Conservation (phyloP, 2,797 vertebrate genomes). For the Apodemus agrarius region DNA sequence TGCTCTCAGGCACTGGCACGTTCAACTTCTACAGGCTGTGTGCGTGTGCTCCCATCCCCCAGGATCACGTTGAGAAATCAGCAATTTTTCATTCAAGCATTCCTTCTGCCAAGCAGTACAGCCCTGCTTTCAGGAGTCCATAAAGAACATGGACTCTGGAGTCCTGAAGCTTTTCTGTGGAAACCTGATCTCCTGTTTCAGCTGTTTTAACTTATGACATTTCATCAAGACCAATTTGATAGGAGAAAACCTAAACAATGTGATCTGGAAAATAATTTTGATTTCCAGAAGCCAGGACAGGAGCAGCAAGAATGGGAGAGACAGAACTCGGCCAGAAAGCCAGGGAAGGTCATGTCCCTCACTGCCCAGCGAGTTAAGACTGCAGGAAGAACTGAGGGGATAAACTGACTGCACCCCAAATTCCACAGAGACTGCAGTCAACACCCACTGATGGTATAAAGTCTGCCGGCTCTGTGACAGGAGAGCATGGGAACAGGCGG, state of each 20-base stretch:
- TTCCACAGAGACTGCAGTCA: rapidly evolving
- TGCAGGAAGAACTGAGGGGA: rapidly evolving
- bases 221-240: neutral
- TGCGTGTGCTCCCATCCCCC: neutral
- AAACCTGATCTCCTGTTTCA: neutral
- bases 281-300: constrained; percentile 8
- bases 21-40: neutral
- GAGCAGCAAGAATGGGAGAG: neutral
- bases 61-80: neutral
- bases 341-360: neutral
- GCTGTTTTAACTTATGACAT: neutral
- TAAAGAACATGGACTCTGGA: neutral
- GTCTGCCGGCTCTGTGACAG: too few relatives aligned
- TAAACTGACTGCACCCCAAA: neutral
- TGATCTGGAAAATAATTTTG: neutral
- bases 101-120: neutral
- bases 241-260: constrained; percentile 4
- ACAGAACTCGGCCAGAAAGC: neutral
- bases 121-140: neutral
- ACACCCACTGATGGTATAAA: rapidly evolving
- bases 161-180: neutral
- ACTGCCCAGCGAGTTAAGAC: neutral
- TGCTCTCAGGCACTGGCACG: neutral
- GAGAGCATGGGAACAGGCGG: neutral
- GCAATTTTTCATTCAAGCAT: neutral